phyloP scores from a whole-genome alignment of 2,113 vertebrate species.

The Herpailurus yagouaroundi region DNA sequence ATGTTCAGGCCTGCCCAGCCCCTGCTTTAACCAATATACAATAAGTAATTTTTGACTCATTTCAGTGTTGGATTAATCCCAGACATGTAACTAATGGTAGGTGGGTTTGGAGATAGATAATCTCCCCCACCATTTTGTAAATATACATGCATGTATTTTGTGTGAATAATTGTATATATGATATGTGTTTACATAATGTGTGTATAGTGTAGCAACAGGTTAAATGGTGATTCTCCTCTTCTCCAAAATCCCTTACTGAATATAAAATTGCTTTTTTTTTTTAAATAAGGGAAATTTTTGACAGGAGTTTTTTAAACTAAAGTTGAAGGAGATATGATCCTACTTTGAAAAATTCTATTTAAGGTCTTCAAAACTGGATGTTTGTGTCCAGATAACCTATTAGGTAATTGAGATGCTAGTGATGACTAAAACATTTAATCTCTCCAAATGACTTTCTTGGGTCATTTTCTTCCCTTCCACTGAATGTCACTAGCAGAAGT shows the following conservation, averaged over 20 bases:
- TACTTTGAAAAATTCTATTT: conserved; percentile 24
- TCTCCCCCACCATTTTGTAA: neutral
- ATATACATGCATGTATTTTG: neutral
- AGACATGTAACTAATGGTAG: neutral
- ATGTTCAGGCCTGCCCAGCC: neutral
- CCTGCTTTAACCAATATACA: neutral
- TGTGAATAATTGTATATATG: neutral
- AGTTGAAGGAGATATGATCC: neutral
- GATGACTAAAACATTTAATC: neutral
- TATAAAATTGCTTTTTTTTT: neutral
- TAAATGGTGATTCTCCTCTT: neutral
- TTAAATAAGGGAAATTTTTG: neutral
- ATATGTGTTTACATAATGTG: neutral
- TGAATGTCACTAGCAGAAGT: neutral
- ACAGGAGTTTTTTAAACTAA: neutral
- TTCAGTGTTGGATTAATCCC: neutral
- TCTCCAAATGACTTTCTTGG: neutral
- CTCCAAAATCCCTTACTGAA: neutral
- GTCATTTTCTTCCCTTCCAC: neutral
- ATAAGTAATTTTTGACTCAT: neutral
- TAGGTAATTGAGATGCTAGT: conserved; percentile 3
- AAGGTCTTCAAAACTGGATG: neutral
- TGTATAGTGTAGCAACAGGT: neutral
- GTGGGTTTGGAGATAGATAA: neutral
- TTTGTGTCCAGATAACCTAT: neutral